phyloP scores from a whole-genome alignment of 1,140 invertebrate species.

The Venturia canescens region DNA sequence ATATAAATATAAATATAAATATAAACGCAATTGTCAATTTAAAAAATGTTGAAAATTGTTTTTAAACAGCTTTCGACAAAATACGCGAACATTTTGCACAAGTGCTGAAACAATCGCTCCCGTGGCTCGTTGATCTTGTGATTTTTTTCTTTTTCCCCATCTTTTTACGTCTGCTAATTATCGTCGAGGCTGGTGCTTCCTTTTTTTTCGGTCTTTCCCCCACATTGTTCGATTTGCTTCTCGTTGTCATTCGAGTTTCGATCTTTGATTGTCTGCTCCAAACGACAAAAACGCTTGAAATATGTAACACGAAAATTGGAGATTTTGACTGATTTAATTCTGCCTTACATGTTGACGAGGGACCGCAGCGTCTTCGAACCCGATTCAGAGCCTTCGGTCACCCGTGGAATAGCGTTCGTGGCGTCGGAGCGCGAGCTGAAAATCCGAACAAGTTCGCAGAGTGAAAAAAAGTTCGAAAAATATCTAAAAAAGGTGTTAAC shows the following conservation, averaged over 20 bases:
- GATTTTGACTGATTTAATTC: not conserved
- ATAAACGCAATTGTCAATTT: too few species aligned
- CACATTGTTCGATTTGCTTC: conserved; percentile 39
- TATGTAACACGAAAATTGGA: not conserved
- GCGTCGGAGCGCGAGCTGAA: conserved; percentile 34
- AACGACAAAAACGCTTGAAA: not conserved
- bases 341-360: conserved; percentile 18
- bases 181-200: conserved; percentile 23
- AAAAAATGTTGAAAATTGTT: not conserved
- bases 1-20: not conserved
- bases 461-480: not conserved
- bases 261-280: conserved; percentile 1
- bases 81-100: conserved; percentile 51
- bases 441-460: not conserved
- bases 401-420: not conserved
- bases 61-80: conserved; percentile 38
- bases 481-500: not conserved
- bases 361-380: conserved; percentile 42
- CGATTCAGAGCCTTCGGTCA: conserved; percentile 34
- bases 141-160: conserved; percentile 42
- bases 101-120: conserved; percentile 49
- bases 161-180: conserved; percentile 21
- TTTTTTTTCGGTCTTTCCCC: conserved; percentile 48
- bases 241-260: conserved; percentile 20
- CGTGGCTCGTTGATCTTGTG: conserved; percentile 51